phyloP scores from a whole-genome alignment of 2,888 invertebrate genomes.

The Phasia obesa region DNA sequence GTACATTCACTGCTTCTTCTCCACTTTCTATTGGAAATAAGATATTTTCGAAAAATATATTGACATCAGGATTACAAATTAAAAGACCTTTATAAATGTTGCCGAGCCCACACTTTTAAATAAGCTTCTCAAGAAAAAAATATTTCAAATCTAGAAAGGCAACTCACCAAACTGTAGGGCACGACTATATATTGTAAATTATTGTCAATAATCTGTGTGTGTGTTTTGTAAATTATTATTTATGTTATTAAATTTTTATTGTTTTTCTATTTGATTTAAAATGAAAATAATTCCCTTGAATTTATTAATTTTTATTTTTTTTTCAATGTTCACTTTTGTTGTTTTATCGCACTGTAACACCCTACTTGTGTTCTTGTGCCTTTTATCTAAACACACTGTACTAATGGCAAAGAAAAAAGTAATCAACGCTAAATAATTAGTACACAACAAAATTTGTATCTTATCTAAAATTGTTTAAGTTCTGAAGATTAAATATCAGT shows the following conservation, averaged over 20 bases:
- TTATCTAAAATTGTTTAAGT: conserved; percentile 29
- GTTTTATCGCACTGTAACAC: conserved; percentile 39
- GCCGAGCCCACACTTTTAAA: too few relatives aligned
- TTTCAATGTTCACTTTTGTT: conserved; percentile 31
- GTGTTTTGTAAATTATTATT: conserved; percentile 20
- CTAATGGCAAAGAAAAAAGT: conserved; percentile 19
- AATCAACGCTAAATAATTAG: not conserved
- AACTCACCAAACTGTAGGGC: not conserved
- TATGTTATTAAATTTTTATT: conserved; percentile 16
- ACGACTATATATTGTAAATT: not conserved
- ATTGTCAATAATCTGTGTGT: not conserved
- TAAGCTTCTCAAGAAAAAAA: too few relatives aligned
- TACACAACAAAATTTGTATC: conserved; percentile 9
- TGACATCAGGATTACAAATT: too few relatives aligned
- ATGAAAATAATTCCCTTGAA: conserved; percentile 22
- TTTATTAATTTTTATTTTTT: not conserved
- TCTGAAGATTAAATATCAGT: too few relatives aligned
- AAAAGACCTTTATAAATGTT: too few relatives aligned
- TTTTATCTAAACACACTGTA: conserved; percentile 9
- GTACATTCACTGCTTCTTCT: too few relatives aligned
- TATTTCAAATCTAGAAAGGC: too few relatives aligned
- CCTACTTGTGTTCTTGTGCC: not conserved
- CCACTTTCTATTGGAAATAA: too few relatives aligned
- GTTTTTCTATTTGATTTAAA: conserved; percentile 15
- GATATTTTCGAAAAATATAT: too few relatives aligned